Base-by-base conservation (phyloP, 2,888 invertebrate species). In the Drosophila yooni region DNA sequence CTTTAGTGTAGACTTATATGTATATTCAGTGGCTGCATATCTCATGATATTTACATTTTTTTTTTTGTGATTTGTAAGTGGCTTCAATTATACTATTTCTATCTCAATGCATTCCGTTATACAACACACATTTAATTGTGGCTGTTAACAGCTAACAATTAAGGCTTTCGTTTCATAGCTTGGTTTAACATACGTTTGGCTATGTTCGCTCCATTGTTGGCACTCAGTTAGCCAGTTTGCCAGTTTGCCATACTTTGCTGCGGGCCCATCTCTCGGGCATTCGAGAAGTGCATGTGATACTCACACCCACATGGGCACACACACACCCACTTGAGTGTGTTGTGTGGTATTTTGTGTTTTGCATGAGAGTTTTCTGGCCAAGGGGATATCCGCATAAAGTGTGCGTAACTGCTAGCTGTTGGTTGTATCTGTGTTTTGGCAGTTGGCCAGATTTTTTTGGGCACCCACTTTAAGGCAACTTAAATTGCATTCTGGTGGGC, bases 221-320 rank as follows among this genome's bases (percentile, higher is more conserved):
- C 36, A 21, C 11, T 50, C 40, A 21, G 64, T 18, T 70, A 51
- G 61, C 13, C 50, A 58, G 29, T 34, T 56, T 31, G 62, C 2
- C 31, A 43, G 27, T 34, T 56, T 31, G 62, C 2, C 31, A 43
- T 21, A 29, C 21, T 40, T 29, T 13, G 21, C 13, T 18, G 18
- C 18, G 8, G 7, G 31, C 13, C n/a, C 11, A 11, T 18, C 21
- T 36, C 38, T 46, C 15, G 48, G 48, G 10, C 1, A 25, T 34
- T 33, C 31, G 50, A 48, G 50, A 31, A 67, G 43, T 78, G 76
- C 71, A 77, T 76, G 72, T 76, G 65, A 60, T 48, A 29, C 43
- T 65, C 80, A 62, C 56, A 34, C 46, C 51, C 36, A 18, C 33
- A 27, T 33, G 27, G 36, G 29, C 56, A 65, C 65, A 57, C 46